Evolutionary conservation across 2,888 invertebrate species (phyloP), one percentile per base, ranked within the genome.

Genomic region (Nebria brevicollis): DNA sequence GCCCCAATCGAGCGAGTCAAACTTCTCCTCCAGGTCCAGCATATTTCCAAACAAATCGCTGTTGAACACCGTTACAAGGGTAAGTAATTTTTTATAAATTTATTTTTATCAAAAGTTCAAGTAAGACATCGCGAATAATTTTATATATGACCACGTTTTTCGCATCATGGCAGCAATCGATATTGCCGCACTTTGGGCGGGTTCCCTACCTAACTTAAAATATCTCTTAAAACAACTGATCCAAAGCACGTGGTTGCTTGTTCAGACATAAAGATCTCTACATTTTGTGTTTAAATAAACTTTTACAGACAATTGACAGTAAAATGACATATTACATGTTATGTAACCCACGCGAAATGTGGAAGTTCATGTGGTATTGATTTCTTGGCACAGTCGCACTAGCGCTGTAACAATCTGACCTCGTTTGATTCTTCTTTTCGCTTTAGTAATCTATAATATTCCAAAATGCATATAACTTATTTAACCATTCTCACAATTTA

Each of bases 1-100:
- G 98, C 98, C 20, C 98, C 98, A 81, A 98, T 98, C 87, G 98
- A 98, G 91, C 93, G 98, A 88, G 97, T 98, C 74, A 98, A 98
- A 89, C 91, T 98, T 85, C 93, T 98, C 83, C 92, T 98, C 84
- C 98, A 98, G 91, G 97, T 98, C 84, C 98, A 98, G 91, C 96
- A 96, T 90, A 95, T 97, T 84, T 96, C 95, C 86, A 97, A 96
- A 90, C 96, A 97, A 90, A 96, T 97, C 86, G 85, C 95, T 6
- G 93, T 93, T 84, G 95, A 95, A 84, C 91, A 97, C 87, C 95
- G 95, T 86, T 99, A 99, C 92, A 98, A 98, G 93, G 95, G 95
- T 95, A 86, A 91, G 88, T 83, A 66, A 72, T 11, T 68, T 43
- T 75, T 54, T 15, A 6, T 7, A 54, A 54, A 54, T 1, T 26